Conservation (phyloP, 2,888 invertebrate genomes). For the Nephrotoma flavescens region DNA sequence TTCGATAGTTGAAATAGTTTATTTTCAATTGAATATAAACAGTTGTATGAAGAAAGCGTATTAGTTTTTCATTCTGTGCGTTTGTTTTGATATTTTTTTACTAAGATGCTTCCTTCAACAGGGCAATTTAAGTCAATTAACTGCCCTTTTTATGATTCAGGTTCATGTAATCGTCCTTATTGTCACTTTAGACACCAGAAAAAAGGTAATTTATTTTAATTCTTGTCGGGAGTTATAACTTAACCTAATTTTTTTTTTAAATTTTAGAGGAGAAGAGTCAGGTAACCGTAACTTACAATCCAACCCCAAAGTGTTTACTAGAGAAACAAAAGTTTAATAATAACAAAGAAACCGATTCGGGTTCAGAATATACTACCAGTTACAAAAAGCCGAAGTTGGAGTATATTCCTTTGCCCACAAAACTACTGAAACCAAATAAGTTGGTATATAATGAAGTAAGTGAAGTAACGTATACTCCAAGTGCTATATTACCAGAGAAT, state of each 20-base stretch:
- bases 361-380: constrained; percentile 8
- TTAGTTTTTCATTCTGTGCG: not conserved
- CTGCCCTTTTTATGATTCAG: constrained; percentile 73
- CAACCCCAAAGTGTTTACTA: constrained; percentile 22
- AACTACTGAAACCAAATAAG: constrained; percentile 25
- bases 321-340: not conserved
- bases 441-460: constrained; percentile 6
- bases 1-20: no score
- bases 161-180: constrained; percentile 73
- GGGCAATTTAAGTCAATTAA: constrained; percentile 75
- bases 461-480: constrained; percentile 23
- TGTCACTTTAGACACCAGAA: constrained; percentile 83
- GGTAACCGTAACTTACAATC: constrained; percentile 22
- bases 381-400: constrained; percentile 25
- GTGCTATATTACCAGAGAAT: not conserved
- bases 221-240: not conserved
- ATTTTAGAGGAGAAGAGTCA: constrained; percentile 18
- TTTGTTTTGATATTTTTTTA: not conserved
- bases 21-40: no score
- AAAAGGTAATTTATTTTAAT: constrained; percentile 37
- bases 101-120: constrained; percentile 72
- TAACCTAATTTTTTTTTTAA: constrained; percentile 4
- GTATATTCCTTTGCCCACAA: constrained; percentile 25
- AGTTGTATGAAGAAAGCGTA: no score
- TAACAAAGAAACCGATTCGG: constrained; percentile 12